Conservation (phyloP, 2,113 vertebrate genomes). For the Carassius gibelio region DNA sequence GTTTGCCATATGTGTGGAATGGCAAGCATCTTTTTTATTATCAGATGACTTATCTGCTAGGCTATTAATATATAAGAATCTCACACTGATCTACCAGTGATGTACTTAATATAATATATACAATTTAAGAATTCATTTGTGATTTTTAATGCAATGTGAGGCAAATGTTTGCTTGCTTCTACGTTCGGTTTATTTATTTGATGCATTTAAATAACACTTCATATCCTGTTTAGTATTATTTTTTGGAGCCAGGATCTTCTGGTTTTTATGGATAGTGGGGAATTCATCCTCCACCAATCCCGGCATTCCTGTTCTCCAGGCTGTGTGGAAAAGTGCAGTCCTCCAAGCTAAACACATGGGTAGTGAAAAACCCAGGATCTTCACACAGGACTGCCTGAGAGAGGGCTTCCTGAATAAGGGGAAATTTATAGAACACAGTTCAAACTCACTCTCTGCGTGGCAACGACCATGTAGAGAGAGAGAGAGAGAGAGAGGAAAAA, state of each 20-base stretch:
- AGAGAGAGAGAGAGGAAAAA: neutral
- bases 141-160: neutral
- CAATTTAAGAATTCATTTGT: neutral
- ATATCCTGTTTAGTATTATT: conserved; percentile 8
- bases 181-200: neutral
- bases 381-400: conserved; percentile 26
- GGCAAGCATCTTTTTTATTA: conserved; percentile 42
- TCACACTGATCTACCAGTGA: neutral
- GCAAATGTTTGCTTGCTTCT: neutral
- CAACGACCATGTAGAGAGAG: neutral
- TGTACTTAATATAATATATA: neutral
- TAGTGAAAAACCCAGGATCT: conserved; percentile 31
- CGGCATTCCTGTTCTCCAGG: conserved; percentile 17
- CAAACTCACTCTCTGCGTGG: conserved; percentile 22
- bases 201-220: neutral
- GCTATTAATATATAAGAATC: neutral
- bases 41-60: neutral
- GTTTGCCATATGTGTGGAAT: neutral
- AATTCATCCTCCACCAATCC: conserved; percentile 35
- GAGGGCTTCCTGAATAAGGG: conserved; percentile 39
- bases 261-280: conserved; percentile 18
- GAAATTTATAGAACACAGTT: conserved; percentile 48
- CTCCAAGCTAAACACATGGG: conserved; percentile 57
- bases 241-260: neutral
- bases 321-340: conserved; percentile 27